Percentiles rank a stretch among this genome's conserved stretches.
phyloP scores from a whole-genome alignment of 2,113 vertebrate genomes.

The Dascyllus trimaculatus region DNA sequence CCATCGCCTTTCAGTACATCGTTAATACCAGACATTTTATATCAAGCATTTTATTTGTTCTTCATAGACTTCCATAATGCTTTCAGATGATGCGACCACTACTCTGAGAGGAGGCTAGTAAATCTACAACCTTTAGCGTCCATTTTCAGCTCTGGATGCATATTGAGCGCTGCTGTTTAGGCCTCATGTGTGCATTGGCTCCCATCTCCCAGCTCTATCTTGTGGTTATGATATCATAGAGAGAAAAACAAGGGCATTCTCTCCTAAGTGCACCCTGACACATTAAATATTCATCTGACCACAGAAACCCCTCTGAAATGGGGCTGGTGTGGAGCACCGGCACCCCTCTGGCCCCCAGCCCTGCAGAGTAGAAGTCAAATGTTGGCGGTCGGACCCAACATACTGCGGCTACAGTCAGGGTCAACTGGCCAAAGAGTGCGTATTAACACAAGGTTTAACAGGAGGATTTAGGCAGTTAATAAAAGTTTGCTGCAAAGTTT shows the following conservation, averaged over 20 bases:
- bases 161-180: constrained; percentile 80
- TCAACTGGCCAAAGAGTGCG: constrained; percentile 58
- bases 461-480: not conserved
- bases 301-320: constrained; percentile 81
- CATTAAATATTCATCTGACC: constrained; percentile 88
- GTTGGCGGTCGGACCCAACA: constrained; percentile 52
- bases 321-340: constrained; percentile 61
- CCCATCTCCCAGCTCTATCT: constrained; percentile 83
- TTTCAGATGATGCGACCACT: constrained; percentile 79
- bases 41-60: constrained; percentile 82
- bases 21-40: constrained; percentile 84
- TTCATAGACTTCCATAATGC: constrained; percentile 79
- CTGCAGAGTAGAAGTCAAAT: constrained; percentile 73
- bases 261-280: constrained; percentile 86
- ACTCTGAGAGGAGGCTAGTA: constrained; percentile 80
- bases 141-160: constrained; percentile 73
- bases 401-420: constrained; percentile 50
- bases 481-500: not conserved
- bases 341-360: constrained; percentile 69
- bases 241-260: constrained; percentile 85
- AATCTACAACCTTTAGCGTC: constrained; percentile 78
- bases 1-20: constrained; percentile 61
- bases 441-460: constrained; percentile 51
- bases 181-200: constrained; percentile 77
- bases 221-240: constrained; percentile 90